phyloP scores from a whole-genome alignment of 2,888 invertebrate species.

The Pycnomerus fuliginosus region DNA sequence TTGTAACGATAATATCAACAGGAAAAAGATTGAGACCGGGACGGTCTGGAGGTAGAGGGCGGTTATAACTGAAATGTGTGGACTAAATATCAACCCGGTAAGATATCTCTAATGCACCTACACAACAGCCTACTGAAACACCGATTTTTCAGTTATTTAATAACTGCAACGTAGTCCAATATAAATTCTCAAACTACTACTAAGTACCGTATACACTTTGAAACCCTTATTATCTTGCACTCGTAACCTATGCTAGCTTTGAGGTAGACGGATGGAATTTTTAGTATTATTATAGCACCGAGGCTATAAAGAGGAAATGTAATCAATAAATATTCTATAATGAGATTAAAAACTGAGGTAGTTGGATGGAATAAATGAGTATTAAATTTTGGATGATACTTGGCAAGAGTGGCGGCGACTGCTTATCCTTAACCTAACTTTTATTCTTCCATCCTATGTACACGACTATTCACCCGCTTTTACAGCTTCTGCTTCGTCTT shows the following conservation, averaged over 20 bases:
- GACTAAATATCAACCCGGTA: slow-evolving; percentile 21
- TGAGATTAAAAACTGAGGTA: slow-evolving; percentile 61
- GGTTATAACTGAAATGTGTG: no score
- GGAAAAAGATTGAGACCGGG: no score
- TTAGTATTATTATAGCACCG: slow-evolving; percentile 25
- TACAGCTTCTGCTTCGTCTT: slow-evolving; percentile 53
- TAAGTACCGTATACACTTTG: slow-evolving; percentile 51
- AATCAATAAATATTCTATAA: slow-evolving; percentile 35
- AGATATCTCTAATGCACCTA: slow-evolving; percentile 34
- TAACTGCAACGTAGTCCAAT: slow-evolving; percentile 47
- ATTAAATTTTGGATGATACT: slow-evolving; percentile 30
- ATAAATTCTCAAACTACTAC: slow-evolving; percentile 24
- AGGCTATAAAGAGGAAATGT: slow-evolving; percentile 28
- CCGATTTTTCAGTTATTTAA: slow-evolving; percentile 44
- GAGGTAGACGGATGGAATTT: slow-evolving; percentile 56
- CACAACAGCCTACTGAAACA: slow-evolving; percentile 43
- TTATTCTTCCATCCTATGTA: slow-evolving; percentile 35
- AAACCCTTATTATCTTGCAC: slow-evolving; percentile 53
- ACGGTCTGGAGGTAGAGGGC: no score
- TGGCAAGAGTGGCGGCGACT: slow-evolving; percentile 39
- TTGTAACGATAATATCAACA: no score
- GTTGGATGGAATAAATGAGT: slow-evolving; percentile 66
- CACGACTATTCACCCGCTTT: slow-evolving; percentile 52
- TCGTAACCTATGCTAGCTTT: slow-evolving; percentile 41
- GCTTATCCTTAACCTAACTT: slow-evolving; percentile 28